A percentile compares a stretch with the other conserved stretches of the same genome.
phyloP scores from a whole-genome alignment of 2,888 invertebrate species.

The Diloba caeruleocephala region DNA sequence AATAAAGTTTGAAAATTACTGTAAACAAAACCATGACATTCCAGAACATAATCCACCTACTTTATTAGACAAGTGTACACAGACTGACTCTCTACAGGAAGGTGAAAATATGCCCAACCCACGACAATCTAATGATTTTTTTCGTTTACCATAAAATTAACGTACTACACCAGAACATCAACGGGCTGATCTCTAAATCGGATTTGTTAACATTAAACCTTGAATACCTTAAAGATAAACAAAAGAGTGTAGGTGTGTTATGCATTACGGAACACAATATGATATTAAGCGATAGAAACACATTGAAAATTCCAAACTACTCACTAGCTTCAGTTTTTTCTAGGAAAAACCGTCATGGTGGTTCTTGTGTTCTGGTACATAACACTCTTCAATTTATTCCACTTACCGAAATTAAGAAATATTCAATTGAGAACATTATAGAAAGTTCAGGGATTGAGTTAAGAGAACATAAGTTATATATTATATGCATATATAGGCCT shows the following conservation, averaged over 20 bases:
- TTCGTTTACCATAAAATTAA: conserved; percentile 4
- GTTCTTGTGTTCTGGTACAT: conserved; percentile 8
- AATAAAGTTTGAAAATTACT: background rate
- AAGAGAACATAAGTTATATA: conserved; percentile 6
- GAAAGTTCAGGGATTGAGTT: conserved; percentile 18
- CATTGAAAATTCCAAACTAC: conserved; percentile 3
- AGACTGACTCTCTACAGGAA: background rate
- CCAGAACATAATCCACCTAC: background rate
- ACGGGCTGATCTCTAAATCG: conserved; percentile 12
- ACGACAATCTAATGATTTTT: conserved; percentile 1
- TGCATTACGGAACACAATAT: conserved; percentile 12
- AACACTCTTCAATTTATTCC: conserved; percentile 1
- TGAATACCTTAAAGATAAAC: background rate
- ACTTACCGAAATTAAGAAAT: conserved; percentile 11
- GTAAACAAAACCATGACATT: background rate
- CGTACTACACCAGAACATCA: conserved; percentile 18
- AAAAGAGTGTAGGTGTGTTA: background rate
- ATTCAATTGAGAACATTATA: conserved; percentile 9
- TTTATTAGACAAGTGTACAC: background rate
- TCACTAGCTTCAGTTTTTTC: conserved; percentile 2
- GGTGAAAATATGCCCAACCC: background rate
- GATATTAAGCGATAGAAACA: background rate
- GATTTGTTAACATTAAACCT: conserved; percentile 7
- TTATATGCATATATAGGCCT: conserved; percentile 20
- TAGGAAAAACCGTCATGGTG: conserved; percentile 10